A percentile compares a stretch with the other conserved stretches of the same genome.
phyloP scores from a whole-genome alignment of 2,888 invertebrate species.

The Tuberolachnus salignus region DNA sequence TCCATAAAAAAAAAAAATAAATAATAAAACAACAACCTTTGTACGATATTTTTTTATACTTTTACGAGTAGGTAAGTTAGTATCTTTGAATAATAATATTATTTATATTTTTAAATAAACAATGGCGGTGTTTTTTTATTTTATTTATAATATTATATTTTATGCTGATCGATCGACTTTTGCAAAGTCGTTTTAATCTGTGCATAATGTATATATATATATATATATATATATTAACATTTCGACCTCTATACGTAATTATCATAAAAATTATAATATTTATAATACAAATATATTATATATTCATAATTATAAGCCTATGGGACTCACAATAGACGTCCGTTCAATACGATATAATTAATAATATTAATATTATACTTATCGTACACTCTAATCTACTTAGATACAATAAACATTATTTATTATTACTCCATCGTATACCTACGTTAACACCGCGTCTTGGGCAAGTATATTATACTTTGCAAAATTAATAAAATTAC shows the following conservation, averaged over 20 bases:
- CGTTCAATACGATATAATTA: neutral
- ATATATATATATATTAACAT: neutral
- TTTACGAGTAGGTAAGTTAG: too few species aligned
- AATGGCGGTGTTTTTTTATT: neutral
- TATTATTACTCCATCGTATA: slow-evolving; percentile 6
- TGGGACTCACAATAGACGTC: neutral
- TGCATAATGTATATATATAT: too few species aligned
- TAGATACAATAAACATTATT: neutral
- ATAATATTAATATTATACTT: too few species aligned
- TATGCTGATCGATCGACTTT: neutral
- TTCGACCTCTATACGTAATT: neutral
- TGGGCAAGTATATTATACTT: neutral
- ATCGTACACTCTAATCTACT: neutral
- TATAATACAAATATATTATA: neutral
- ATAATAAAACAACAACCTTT: too few species aligned
- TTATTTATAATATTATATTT: neutral
- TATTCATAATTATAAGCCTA: slow-evolving; percentile 5
- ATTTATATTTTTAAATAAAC: slow-evolving; percentile 9
- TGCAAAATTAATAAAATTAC: too few species aligned
- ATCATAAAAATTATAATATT: neutral
- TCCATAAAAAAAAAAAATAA: too few species aligned
- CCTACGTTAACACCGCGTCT: neutral
- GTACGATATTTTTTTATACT: too few species aligned
- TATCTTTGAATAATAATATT: neutral
- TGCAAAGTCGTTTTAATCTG: slow-evolving; percentile 9